A percentile compares a stretch with the other conserved stretches of the same genome.
Evolutionary conservation across 2,888 invertebrate species (phyloP).

Genomic region (Hyles lineata): DNA sequence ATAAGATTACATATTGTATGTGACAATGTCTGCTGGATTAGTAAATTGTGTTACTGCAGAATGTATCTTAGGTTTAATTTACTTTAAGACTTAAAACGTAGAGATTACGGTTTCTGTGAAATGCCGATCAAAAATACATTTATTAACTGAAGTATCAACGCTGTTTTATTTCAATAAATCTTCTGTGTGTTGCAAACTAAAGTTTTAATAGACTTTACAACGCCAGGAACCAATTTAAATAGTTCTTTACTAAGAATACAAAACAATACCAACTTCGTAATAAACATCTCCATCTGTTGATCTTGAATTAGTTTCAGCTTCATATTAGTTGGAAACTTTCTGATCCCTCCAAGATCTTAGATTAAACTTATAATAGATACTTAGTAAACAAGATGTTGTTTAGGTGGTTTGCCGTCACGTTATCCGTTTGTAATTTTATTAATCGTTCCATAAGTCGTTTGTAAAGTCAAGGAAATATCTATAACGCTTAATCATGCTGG

Average conservation of each 20-base stretch:
- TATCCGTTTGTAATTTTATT: neutral
- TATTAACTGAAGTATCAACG: no score
- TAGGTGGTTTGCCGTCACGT: neutral
- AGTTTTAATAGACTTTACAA: neutral
- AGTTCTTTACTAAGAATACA: neutral
- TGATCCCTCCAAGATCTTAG: neutral
- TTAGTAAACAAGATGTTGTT: neutral
- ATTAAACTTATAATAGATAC: neutral
- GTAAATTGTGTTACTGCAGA: no score
- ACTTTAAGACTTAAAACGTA: no score
- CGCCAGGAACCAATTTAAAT: neutral
- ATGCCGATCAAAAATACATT: no score
- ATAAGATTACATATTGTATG: no score
- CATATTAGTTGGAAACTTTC: neutral
- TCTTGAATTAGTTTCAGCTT: slow-evolving; percentile 1
- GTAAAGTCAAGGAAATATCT: slow-evolving; percentile 15
- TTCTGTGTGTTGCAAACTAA: neutral
- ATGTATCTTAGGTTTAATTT: no score
- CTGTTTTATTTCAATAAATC: neutral
- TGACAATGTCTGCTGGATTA: no score
- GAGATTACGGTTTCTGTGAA: no score
- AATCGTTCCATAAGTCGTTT: neutral
- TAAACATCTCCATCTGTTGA: neutral
- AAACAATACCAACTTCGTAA: neutral
- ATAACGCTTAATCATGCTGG: neutral